Evolutionary conservation across 2,888 invertebrate genomes (phyloP).

Genomic region (Furcula furcula): DNA sequence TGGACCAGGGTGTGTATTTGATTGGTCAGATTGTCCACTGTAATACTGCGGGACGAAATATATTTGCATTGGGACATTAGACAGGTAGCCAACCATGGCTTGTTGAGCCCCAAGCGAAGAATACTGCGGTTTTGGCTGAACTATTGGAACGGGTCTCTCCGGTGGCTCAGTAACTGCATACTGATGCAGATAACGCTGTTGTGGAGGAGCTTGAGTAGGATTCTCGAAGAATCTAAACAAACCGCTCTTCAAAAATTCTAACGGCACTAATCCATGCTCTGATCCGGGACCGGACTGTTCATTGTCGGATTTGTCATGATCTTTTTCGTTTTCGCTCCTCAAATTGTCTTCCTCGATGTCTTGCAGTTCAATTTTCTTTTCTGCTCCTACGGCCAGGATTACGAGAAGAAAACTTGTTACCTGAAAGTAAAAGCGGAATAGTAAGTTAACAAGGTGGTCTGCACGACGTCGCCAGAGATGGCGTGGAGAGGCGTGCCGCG

Average conservation of each 20-base stretch:
- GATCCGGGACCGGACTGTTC: conserved; percentile 30
- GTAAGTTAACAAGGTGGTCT: conserved; percentile 40
- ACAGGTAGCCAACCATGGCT: conserved; percentile 66
- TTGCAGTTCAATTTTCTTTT: conserved; percentile 86
- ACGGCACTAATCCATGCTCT: conserved; percentile 36
- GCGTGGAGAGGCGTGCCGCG: conserved; percentile 43
- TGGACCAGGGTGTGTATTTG: conserved; percentile 33
- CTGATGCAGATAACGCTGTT: conserved; percentile 63
- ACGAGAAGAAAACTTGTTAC: conserved; percentile 55
- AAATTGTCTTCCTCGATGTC: conserved; percentile 88
- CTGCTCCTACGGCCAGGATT: conserved; percentile 59
- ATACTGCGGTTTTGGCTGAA: conserved; percentile 39
- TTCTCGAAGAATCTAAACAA: conserved; percentile 54
- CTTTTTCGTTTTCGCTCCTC: conserved; percentile 77
- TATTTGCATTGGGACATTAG: conserved; percentile 73
- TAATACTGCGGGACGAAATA: conserved; percentile 73
- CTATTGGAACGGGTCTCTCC: conserved; percentile 38
- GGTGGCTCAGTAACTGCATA: conserved; percentile 69
- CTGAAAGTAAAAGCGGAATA: conserved; percentile 71
- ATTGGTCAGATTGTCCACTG: conserved; percentile 45
- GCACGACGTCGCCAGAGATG: conserved; percentile 43
- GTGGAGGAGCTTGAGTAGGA: conserved; percentile 42
- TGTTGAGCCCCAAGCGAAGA: conserved; percentile 47
- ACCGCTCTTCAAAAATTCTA: conserved; percentile 61
- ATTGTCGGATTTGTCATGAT: conserved; percentile 45